These are phyloP conservation scores for Cataglyphis altisquamis DNA, from an alignment of 2,888 invertebrate species.

Conservation along the genomic window DNA sequence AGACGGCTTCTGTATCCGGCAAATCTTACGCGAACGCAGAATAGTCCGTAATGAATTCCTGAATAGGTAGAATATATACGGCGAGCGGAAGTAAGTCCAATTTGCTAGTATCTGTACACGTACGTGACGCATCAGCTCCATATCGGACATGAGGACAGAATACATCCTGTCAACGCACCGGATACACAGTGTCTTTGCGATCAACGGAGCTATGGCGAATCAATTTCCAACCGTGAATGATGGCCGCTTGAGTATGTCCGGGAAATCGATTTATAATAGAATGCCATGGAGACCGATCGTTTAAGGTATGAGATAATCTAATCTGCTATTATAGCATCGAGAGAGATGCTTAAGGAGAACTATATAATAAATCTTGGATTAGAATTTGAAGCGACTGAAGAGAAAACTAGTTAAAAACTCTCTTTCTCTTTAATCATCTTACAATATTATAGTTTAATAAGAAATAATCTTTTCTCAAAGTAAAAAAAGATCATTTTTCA, in stretches of 20 bases:
- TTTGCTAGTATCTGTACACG: constrained; percentile 62
- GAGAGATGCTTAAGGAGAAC: neutral
- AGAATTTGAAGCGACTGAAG: neutral
- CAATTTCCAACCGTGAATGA: constrained; percentile 43
- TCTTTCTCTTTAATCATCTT: neutral
- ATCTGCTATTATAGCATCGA: constrained; percentile 9
- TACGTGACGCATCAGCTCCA: constrained; percentile 38
- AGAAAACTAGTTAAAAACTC: neutral
- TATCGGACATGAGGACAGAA: constrained; percentile 57
- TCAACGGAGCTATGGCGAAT: constrained; percentile 60
- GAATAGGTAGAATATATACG: constrained; percentile 75
- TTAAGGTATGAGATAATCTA: constrained; percentile 17
- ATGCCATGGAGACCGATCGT: neutral
- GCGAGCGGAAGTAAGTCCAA: constrained; percentile 73
- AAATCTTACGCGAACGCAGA: constrained; percentile 74
- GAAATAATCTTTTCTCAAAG: neutral
- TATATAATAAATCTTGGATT: neutral
- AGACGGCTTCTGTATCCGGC: constrained; percentile 70
- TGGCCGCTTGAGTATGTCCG: constrained; percentile 16
- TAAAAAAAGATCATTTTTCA: neutral
- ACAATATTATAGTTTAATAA: neutral
- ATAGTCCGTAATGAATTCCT: constrained; percentile 80
- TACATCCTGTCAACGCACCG: constrained; percentile 49
- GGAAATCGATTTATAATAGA: constrained; percentile 19
- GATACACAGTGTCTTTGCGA: constrained; percentile 65